Base-by-base conservation (phyloP, 2,888 invertebrate genomes). In the Petrophora chlorosata region DNA sequence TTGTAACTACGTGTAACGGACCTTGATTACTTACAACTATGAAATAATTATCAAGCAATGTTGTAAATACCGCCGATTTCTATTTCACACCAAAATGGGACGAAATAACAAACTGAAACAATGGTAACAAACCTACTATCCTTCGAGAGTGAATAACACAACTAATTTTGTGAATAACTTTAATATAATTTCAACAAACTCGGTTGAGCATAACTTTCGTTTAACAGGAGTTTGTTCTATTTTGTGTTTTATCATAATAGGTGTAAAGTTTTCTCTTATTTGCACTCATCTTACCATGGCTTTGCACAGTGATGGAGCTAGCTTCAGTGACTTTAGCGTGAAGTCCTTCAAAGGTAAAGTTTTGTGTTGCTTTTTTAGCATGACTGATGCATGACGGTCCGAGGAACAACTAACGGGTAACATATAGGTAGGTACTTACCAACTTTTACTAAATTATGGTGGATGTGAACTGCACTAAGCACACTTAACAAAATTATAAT, bases 351-450 rank as follows among this genome's bases (percentile, higher is more conserved):
- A 85, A 89, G 89, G 89, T 89, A 90, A 88, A 78, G 79, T 87
- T 82, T 79, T 80, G 73, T 85, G 78, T 87, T 86, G 87, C 88
- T 88, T 88, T 75, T 75, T 87, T 82, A 69, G 89, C 89, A 90
- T 89, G 89, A 49, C 55, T 59, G 59, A 39, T 65, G 75, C 73
- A 72, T 73, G 72, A 63, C 59, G 60, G 61, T 50, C 49, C 59
- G 67, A 61, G 56, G 49, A 53, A 63, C 44, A 44, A 69, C 68
- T 66, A 73, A 66, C 61, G 56, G 56, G 57, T 53, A 64, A 62
- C 59, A 54, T 64, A n/a, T n/a, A n/a, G n/a, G n/a, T n/a, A 56
- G 52, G 49, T 46, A 63, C 32, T n/a, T 30, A 35, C 7, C 33
- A 15, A 28, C 32, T 16, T 33, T 42, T 52, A 54, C 50, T 57